Evolutionary conservation across 2,888 invertebrate species (phyloP).

Genomic region (Hypsopygia costalis): DNA sequence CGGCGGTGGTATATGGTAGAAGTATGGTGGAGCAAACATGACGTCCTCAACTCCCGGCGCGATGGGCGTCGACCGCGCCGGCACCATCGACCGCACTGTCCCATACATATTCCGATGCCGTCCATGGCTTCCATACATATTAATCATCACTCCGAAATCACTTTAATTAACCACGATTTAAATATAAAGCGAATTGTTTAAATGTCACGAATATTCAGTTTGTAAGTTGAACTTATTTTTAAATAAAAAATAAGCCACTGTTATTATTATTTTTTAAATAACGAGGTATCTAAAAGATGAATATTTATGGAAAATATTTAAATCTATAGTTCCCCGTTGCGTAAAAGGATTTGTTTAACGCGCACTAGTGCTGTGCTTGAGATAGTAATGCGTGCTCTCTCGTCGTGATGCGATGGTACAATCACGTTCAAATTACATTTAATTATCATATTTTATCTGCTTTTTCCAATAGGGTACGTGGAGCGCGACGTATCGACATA

Average conservation of each 20-base stretch:
- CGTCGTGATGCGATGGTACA: conserved; percentile 37
- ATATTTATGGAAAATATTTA: conserved; percentile 60
- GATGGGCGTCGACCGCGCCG: conserved; percentile 51
- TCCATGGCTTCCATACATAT: conserved; percentile 56
- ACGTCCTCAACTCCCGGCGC: conserved; percentile 53
- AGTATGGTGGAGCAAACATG: conserved; percentile 60
- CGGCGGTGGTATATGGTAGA: conserved; percentile 68
- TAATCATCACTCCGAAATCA: conserved; percentile 45
- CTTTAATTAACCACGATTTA: conserved; percentile 22
- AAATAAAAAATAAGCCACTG: conserved; percentile 64
- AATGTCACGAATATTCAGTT: conserved; percentile 15
- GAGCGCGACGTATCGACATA: conserved; percentile 68
- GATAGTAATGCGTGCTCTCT: conserved; percentile 47
- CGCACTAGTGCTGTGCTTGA: conserved; percentile 37
- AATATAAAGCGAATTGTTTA: conserved; percentile 25
- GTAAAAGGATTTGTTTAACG: conserved; percentile 25
- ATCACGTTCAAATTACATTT: conserved; percentile 58
- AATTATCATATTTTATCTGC: conserved; percentile 76
- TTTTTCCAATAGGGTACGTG: conserved; percentile 73
- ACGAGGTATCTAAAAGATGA: conserved; percentile 54
- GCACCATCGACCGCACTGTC: conserved; percentile 64
- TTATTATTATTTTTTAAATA: conserved; percentile 18
- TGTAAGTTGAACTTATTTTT: conserved; percentile 62
- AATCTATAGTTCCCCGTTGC: conserved; percentile 54
- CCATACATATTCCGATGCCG: conserved; percentile 61